Conservation (phyloP, 2,113 vertebrate genomes). For the Psilopsiagon aurifrons region DNA sequence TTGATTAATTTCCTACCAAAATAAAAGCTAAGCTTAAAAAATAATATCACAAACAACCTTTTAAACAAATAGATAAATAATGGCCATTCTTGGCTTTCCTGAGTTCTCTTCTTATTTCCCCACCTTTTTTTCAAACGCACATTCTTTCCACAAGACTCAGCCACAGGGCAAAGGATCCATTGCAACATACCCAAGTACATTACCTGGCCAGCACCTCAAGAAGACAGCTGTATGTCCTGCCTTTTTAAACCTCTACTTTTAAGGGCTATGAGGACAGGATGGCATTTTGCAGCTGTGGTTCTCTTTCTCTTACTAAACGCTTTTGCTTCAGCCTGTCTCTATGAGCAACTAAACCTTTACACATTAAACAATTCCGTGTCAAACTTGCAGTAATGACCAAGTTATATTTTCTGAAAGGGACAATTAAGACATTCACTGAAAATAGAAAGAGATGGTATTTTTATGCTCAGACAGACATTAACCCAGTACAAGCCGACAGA, state of each 20-base stretch:
- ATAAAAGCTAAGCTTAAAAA: background rate
- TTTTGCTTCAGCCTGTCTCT: background rate
- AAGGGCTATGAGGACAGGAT: background rate
- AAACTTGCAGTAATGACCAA: background rate
- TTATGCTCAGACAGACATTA: background rate
- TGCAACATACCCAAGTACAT: background rate
- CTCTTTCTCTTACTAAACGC: background rate
- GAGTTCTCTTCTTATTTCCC: background rate
- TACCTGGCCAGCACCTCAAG: background rate
- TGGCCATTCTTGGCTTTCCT: background rate
- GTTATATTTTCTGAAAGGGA: slow-evolving; percentile 3
- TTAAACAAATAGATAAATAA: background rate
- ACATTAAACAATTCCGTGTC: background rate
- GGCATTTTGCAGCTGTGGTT: slow-evolving; percentile 27
- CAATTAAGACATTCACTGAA: background rate
- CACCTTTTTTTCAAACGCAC: background rate
- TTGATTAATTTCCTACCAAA: background rate
- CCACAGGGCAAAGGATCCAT: background rate
- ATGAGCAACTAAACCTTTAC: background rate
- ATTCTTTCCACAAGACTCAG: background rate
- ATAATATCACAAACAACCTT: background rate
- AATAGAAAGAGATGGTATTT: background rate
- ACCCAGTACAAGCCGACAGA: slow-evolving; percentile 1
- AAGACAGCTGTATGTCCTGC: background rate
- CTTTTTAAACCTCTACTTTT: slow-evolving; percentile 13